Percentiles rank a stretch among this genome's conserved stretches.
These are phyloP conservation scores for Catonia carolina DNA, from an alignment of 2,888 invertebrate genomes.

Conservation along the genomic window DNA sequence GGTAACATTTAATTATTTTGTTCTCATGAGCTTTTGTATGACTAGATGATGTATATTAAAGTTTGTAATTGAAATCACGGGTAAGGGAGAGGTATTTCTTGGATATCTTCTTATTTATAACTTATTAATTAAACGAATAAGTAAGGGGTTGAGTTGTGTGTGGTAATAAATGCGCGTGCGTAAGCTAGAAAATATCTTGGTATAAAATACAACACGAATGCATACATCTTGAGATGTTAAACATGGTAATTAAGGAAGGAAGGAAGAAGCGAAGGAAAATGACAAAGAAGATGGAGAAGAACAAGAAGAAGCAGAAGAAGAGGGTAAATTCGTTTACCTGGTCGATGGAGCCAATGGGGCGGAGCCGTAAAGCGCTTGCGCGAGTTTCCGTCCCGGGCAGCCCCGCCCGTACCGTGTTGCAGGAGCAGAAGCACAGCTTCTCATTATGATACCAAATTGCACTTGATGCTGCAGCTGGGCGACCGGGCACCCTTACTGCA, in stretches of 20 bases:
- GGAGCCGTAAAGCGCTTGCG: neutral
- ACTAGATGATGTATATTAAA: too few relatives aligned
- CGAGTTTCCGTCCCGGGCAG: constrained; percentile 5
- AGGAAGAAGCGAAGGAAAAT: neutral
- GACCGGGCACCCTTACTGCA: too few relatives aligned
- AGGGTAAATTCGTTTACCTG: constrained; percentile 12
- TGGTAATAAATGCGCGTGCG: neutral
- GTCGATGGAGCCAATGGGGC: constrained; percentile 9
- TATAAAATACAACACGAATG: neutral
- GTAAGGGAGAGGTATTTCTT: neutral
- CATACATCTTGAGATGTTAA: constrained; percentile 13
- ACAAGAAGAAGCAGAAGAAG: constrained; percentile 1
- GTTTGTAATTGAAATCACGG: too few relatives aligned
- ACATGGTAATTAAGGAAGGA: constrained; percentile 14
- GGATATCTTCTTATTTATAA: neutral
- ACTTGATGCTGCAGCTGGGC: neutral
- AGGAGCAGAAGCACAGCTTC: too few relatives aligned
- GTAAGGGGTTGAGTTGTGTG: neutral
- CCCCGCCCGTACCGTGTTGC: constrained; percentile 2
- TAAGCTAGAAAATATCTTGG: neutral
- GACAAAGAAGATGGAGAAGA: constrained; percentile 4
- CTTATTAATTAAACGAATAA: constrained; percentile 6
- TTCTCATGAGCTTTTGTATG: too few relatives aligned
- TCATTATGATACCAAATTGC: constrained; percentile 12
- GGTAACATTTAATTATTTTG: too few relatives aligned